Percentiles rank a stretch among this genome's conserved stretches.
phyloP scores from a whole-genome alignment of 1,140 invertebrate species.

The Eubasilissa regina region DNA sequence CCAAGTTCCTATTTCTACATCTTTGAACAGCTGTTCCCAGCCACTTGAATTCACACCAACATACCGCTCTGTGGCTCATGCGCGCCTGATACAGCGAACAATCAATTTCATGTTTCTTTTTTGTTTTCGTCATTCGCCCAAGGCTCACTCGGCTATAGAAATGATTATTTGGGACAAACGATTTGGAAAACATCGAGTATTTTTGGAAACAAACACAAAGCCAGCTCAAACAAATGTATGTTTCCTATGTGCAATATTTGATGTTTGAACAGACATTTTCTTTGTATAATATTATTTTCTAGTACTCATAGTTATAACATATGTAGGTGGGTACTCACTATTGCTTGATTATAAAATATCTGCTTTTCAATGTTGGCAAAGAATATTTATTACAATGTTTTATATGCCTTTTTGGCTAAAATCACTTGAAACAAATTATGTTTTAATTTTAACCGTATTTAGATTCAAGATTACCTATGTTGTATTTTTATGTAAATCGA shows the following conservation, averaged over 20 bases:
- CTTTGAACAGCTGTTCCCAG: constrained; percentile 30
- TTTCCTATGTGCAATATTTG: constrained; percentile 18
- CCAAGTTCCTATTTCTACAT: constrained; percentile 21
- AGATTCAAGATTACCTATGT: too few relatives aligned
- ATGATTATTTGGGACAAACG: constrained; percentile 34
- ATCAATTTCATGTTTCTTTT: constrained; percentile 29
- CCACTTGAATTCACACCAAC: constrained; percentile 14
- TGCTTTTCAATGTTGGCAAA: not conserved
- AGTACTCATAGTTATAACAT: not conserved
- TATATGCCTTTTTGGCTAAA: not conserved
- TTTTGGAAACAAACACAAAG: constrained; percentile 33
- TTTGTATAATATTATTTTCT: not conserved
- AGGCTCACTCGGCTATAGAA: constrained; percentile 19
- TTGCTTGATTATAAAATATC: too few relatives aligned
- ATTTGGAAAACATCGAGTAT: constrained; percentile 14
- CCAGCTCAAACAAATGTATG: not conserved
- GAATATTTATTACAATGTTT: not conserved
- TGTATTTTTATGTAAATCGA: too few relatives aligned
- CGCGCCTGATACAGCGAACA: constrained; percentile 26
- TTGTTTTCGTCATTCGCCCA: constrained; percentile 38
- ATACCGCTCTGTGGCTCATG: constrained; percentile 10
- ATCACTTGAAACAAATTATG: too few relatives aligned
- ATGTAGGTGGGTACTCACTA: not conserved
- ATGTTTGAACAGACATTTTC: constrained; percentile 16
- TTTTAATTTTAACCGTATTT: too few relatives aligned